Conservation (phyloP, 2,888 invertebrate genomes). For the Apodemia zela region DNA sequence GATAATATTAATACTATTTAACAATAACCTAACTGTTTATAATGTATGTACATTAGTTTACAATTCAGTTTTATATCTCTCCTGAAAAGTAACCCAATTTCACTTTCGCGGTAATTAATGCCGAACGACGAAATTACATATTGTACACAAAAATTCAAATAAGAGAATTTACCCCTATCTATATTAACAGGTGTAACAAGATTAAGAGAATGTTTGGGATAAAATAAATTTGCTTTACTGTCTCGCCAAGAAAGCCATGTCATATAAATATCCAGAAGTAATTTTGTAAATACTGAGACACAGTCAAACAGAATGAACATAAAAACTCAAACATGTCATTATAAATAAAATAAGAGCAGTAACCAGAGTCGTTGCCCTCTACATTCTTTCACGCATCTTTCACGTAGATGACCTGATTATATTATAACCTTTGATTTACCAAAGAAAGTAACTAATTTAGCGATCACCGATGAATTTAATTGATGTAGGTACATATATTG, state of each 20-base stretch:
- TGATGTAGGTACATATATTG: no score
- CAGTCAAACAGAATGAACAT: background rate
- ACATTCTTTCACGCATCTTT: conserved; percentile 3
- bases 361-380: background rate
- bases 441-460: background rate
- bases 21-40: no score
- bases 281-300: background rate
- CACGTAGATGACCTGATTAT: background rate
- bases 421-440: background rate
- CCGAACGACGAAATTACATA: no score
- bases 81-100: no score
- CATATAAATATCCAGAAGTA: background rate
- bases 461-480: background rate
- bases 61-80: no score
- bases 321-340: background rate
- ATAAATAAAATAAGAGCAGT: background rate
- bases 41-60: no score
- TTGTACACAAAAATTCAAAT: no score
- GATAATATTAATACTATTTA: no score
- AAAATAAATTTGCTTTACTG: background rate
- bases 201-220: no score
- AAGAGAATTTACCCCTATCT: no score
- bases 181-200: no score
- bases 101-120: no score
- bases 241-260: background rate